Percentiles rank a stretch among this genome's conserved stretches.
Conservation (phyloP, 2,888 invertebrate species). For the Ctena decussata region DNA sequence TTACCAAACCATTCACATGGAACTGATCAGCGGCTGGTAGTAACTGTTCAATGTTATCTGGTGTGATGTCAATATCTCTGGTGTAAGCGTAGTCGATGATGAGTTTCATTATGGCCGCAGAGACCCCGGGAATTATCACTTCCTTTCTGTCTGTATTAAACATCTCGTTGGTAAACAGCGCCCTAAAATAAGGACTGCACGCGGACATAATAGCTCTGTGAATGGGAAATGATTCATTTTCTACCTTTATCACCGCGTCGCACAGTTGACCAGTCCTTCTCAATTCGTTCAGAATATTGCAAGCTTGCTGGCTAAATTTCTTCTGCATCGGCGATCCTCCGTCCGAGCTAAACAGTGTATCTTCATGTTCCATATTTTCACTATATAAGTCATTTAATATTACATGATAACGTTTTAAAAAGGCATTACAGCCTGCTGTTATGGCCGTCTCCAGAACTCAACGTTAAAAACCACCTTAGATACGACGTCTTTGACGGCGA, state of each 20-base stretch:
- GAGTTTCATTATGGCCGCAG: slow-evolving; percentile 92
- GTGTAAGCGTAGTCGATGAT: slow-evolving; percentile 95
- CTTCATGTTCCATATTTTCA: not conserved
- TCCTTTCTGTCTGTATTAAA: slow-evolving; percentile 77
- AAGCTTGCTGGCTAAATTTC: slow-evolving; percentile 94
- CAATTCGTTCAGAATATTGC: slow-evolving; percentile 94
- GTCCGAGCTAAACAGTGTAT: not conserved
- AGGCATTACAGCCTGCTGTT: not conserved
- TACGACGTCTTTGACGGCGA: not conserved
- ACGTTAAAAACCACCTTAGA: not conserved
- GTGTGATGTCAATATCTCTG: slow-evolving; percentile 92
- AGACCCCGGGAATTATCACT: slow-evolving; percentile 88
- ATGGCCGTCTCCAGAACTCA: not conserved
- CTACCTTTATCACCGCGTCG: slow-evolving; percentile 94
- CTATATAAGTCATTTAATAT: not conserved
- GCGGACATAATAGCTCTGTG: slow-evolving; percentile 90
- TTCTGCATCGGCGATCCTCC: slow-evolving; percentile 86
- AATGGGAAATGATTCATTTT: slow-evolving; percentile 93
- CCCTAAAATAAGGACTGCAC: slow-evolving; percentile 96
- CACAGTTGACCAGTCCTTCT: slow-evolving; percentile 94
- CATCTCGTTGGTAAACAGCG: slow-evolving; percentile 94
- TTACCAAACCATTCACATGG: slow-evolving; percentile 93
- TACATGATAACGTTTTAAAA: not conserved
- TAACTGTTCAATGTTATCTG: slow-evolving; percentile 91
- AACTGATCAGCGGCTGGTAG: slow-evolving; percentile 96